A percentile compares a stretch with the other conserved stretches of the same genome.
Evolutionary conservation across 1,140 invertebrate genomes (phyloP).

Genomic region (Amphibalanus amphitrite): DNA sequence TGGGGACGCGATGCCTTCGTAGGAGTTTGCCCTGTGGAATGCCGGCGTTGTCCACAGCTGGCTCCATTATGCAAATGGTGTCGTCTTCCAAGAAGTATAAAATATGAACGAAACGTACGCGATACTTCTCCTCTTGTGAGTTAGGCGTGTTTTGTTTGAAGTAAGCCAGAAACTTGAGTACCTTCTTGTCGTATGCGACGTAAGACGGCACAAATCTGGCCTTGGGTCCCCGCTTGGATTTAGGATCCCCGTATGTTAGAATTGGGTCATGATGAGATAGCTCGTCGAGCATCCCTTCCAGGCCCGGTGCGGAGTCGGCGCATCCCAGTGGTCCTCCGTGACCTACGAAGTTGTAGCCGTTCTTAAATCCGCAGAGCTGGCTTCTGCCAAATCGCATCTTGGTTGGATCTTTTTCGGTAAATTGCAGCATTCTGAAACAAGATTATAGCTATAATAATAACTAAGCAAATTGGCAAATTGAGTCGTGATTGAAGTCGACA

Average conservation of each 20-base stretch:
- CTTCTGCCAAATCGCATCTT: not conserved
- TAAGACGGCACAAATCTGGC: not conserved
- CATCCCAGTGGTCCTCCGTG: not conserved
- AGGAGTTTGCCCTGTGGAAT: constrained; percentile 48
- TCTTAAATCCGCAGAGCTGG: not conserved
- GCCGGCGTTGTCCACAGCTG: constrained; percentile 43
- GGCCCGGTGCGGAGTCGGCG: not conserved
- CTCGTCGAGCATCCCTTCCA: not conserved
- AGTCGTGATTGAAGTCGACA: too few relatives aligned
- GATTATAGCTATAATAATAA: not conserved
- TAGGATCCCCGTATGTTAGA: not conserved
- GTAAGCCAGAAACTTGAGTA: not conserved
- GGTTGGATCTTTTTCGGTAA: not conserved
- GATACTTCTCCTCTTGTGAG: not conserved
- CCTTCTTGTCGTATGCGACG: not conserved
- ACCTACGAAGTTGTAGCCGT: not conserved
- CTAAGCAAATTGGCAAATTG: too few relatives aligned
- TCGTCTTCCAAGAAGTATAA: constrained; percentile 49
- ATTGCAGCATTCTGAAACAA: not conserved
- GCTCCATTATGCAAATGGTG: constrained; percentile 65
- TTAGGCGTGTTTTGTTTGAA: not conserved
- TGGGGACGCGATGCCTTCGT: constrained; percentile 53
- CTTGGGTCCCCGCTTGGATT: not conserved
- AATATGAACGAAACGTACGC: not conserved
- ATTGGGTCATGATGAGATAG: not conserved